These are phyloP conservation scores for Scalopus aquaticus DNA, from an alignment of 2,113 vertebrate species.

Conservation along the genomic window DNA sequence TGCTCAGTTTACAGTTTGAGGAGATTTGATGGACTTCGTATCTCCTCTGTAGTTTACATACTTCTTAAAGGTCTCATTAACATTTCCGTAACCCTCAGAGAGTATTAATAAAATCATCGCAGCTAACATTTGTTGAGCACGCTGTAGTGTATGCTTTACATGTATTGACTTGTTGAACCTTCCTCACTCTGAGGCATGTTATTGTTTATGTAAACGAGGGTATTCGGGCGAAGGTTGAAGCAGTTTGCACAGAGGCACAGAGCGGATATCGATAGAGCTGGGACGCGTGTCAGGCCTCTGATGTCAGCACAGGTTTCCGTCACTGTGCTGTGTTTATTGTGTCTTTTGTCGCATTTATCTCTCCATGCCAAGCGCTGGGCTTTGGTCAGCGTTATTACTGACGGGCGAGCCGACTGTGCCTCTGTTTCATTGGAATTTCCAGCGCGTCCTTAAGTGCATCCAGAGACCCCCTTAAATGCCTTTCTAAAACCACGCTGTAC, in stretches of 20 bases:
- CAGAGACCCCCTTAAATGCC: not conserved
- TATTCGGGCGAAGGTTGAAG: not conserved
- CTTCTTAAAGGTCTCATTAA: not conserved
- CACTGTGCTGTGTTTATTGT: not conserved
- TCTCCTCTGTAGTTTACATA: not conserved
- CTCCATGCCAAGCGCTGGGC: not conserved
- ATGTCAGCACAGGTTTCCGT: not conserved
- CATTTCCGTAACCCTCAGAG: not conserved
- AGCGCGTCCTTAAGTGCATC: not conserved
- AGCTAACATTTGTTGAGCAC: not conserved
- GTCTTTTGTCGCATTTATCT: not conserved
- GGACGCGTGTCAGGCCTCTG: not conserved
- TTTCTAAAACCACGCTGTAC: not conserved
- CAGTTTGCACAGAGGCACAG: not conserved
- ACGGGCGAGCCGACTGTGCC: not conserved
- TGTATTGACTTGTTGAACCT: not conserved
- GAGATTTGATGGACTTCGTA: not conserved
- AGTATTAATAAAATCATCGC: not conserved
- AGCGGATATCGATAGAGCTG: not conserved
- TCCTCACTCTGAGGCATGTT: not conserved
- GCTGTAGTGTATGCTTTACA: not conserved
- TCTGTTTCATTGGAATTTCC: not conserved
- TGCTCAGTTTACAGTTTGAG: not conserved
- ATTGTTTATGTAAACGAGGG: not conserved
- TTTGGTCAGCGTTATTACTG: not conserved